These are phyloP conservation scores for Bovichtus variegatus DNA, from an alignment of 2,797 vertebrate genomes.

Conservation along the genomic window DNA sequence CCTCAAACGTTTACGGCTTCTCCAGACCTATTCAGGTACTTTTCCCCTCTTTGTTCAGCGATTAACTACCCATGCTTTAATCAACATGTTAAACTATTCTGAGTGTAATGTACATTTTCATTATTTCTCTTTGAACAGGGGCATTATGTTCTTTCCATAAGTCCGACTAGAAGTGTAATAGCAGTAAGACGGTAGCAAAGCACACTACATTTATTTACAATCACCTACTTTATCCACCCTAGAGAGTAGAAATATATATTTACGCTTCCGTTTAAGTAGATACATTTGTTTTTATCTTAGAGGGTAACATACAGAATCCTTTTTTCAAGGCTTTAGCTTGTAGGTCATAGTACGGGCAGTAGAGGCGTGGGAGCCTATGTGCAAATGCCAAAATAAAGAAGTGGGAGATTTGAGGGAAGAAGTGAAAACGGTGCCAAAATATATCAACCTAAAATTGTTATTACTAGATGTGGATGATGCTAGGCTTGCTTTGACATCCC, in stretches of 20 bases:
- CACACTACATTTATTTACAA: not conserved
- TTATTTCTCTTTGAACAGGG: not conserved
- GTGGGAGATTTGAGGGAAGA: conserved; percentile 24
- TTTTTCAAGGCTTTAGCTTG: not conserved
- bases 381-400: conserved; percentile 52
- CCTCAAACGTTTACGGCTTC: conserved; percentile 83
- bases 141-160: not conserved
- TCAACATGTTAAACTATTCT: not conserved
- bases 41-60: not conserved
- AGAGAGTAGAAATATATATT: not conserved
- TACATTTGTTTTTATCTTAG: not conserved
- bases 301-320: not conserved
- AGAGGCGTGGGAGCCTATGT: conserved; percentile 11
- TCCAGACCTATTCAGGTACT: conserved; percentile 86
- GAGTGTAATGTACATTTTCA: not conserved
- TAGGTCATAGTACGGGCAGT: conserved; percentile 7
- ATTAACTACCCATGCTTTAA: not conserved
- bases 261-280: not conserved
- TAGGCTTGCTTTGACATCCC: conserved; percentile 34
- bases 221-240: not conserved
- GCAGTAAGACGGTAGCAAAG: not conserved
- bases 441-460: conserved; percentile 36
- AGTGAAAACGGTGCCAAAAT: conserved; percentile 42
- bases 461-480: conserved; percentile 44
- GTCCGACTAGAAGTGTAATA: not conserved